Conservation (phyloP, 2,113 vertebrate species). For the Ploceus nigricollis region DNA sequence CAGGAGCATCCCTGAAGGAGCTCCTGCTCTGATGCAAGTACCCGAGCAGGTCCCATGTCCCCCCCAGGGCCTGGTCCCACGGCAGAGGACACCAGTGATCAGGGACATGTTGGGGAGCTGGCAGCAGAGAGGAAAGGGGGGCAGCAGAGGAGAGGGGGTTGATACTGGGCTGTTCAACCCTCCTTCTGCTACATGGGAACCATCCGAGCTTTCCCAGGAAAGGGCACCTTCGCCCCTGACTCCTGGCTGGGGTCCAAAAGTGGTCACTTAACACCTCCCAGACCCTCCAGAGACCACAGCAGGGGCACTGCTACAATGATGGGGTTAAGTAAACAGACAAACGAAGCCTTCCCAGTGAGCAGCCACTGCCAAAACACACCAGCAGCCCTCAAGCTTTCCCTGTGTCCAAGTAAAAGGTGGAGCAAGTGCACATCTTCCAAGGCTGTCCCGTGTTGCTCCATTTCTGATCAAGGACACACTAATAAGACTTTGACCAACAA, state of each 20-base stretch:
- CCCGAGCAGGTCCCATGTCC: neutral
- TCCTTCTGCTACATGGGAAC: neutral
- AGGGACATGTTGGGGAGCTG: neutral
- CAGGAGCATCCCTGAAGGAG: neutral
- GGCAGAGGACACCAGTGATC: neutral
- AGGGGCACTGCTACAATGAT: neutral
- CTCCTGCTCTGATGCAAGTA: neutral
- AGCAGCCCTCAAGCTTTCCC: neutral
- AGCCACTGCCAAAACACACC: neutral
- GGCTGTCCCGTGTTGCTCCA: neutral
- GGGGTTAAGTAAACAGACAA: slow-evolving; percentile 37
- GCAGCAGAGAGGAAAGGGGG: neutral
- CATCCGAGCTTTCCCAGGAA: neutral
- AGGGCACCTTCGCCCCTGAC: neutral
- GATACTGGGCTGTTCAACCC: neutral
- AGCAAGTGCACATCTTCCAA: neutral
- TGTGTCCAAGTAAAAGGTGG: neutral
- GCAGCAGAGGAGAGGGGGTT: neutral
- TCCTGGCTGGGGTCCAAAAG: neutral
- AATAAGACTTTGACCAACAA: neutral
- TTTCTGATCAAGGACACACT: neutral
- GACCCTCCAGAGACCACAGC: neutral
- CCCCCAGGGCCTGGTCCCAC: neutral
- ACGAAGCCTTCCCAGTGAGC: neutral
- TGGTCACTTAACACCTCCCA: neutral